These are phyloP conservation scores for Bradypus variegatus DNA, from an alignment of 2,797 vertebrate species.

Conservation along the genomic window DNA sequence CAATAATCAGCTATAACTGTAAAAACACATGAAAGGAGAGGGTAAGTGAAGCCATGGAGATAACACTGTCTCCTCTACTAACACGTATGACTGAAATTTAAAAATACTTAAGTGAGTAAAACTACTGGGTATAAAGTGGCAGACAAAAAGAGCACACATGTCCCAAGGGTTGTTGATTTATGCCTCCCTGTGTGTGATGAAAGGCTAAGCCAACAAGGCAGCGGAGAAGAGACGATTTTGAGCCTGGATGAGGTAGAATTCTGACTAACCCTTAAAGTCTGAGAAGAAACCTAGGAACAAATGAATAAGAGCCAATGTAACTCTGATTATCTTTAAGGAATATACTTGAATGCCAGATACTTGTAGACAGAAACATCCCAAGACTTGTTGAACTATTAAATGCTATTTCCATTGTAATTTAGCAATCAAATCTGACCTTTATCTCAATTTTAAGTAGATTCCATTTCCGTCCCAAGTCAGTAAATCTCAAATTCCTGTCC, in stretches of 20 bases:
- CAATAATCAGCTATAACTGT: neutral
- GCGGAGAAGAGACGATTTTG: neutral
- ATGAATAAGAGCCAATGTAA: neutral
- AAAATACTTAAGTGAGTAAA: neutral
- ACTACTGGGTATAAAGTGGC: neutral
- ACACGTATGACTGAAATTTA: neutral
- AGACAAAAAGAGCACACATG: neutral
- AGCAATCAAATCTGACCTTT: constrained; percentile 46
- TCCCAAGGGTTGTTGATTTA: neutral
- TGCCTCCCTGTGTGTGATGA: neutral
- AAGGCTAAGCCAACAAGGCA: neutral
- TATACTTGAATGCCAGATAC: constrained; percentile 35
- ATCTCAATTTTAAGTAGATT: constrained; percentile 42
- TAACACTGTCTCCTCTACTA: neutral
- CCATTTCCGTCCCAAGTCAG: constrained; percentile 49
- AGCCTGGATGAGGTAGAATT: neutral
- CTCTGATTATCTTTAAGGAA: constrained; percentile 45
- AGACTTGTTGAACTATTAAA: constrained; percentile 41
- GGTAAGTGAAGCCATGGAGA: neutral
- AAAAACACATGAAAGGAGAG: neutral
- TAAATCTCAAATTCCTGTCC: constrained; percentile 37
- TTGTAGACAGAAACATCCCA: constrained; percentile 37
- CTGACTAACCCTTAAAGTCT: neutral
- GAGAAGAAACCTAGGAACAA: neutral
- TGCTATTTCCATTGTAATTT: constrained; percentile 42